A percentile compares a stretch with the other conserved stretches of the same genome.
phyloP scores from a whole-genome alignment of 1,140 invertebrate genomes.

The Tribolium madens region DNA sequence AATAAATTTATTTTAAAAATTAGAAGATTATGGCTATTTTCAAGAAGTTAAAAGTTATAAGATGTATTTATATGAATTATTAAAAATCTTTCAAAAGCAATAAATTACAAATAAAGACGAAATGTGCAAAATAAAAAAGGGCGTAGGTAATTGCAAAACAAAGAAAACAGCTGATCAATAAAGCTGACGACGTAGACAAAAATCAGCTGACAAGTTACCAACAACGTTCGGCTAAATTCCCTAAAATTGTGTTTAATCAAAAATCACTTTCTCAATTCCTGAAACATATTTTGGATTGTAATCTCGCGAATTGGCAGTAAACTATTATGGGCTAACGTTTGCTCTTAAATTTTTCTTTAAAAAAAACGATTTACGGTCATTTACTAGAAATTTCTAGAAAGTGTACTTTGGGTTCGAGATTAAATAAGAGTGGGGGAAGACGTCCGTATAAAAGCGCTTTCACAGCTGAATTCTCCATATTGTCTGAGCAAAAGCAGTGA shows the following conservation, averaged over 20 bases:
- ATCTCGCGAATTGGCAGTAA: no score
- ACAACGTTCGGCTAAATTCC: not conserved
- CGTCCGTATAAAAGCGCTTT: constrained; percentile 46
- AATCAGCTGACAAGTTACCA: not conserved
- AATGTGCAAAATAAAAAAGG: not conserved
- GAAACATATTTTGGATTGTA: not conserved
- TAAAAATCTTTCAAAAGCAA: not conserved
- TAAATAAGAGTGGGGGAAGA: constrained; percentile 48
- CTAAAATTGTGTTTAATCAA: not conserved
- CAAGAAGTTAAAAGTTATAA: no score
- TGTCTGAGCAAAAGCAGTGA: not conserved
- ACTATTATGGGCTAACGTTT: no score
- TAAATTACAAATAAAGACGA: not conserved
- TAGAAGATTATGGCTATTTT: no score
- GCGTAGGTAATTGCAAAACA: constrained; percentile 12
- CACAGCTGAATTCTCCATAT: constrained; percentile 2
- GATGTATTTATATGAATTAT: not conserved
- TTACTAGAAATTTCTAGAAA: constrained; percentile 46
- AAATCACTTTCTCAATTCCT: not conserved
- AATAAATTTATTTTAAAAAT: no score
- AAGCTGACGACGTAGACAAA: not conserved
- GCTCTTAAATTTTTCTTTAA: not conserved
- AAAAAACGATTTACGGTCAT: not conserved
- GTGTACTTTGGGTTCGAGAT: constrained; percentile 41
- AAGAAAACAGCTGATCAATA: constrained; percentile 44